phyloP scores from a whole-genome alignment of 2,797 vertebrate species.

The Sardinella longiceps region DNA sequence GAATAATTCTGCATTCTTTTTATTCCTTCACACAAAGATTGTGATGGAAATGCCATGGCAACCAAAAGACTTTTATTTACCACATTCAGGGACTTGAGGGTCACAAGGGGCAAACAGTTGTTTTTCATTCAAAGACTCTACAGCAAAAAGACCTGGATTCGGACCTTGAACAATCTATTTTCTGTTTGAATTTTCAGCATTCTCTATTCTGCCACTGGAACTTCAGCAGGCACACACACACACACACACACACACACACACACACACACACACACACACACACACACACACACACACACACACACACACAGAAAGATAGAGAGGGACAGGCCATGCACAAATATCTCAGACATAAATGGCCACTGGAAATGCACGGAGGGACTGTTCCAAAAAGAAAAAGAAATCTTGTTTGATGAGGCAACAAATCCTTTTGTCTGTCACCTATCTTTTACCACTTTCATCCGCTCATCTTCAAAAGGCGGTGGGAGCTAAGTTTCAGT shows the following conservation, averaged over 20 bases:
- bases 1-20: background rate
- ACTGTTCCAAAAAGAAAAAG: background rate
- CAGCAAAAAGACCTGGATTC: background rate
- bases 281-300: background rate
- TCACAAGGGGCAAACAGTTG: background rate
- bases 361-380: background rate
- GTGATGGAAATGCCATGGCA: background rate
- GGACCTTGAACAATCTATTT: background rate
- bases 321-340: background rate
- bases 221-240: background rate
- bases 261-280: background rate
- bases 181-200: background rate
- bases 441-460: background rate
- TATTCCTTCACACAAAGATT: background rate
- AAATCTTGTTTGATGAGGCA: background rate
- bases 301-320: background rate
- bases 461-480: background rate
- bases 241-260: background rate
- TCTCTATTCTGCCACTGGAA: background rate
- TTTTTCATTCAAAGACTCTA: background rate
- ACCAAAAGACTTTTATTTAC: background rate
- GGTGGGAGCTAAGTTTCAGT: background rate
- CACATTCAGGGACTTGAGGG: background rate
- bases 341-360: background rate
- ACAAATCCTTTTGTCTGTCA: background rate